phyloP scores from a whole-genome alignment of 2,888 invertebrate species.

The Eupeodes latifasciatus region DNA sequence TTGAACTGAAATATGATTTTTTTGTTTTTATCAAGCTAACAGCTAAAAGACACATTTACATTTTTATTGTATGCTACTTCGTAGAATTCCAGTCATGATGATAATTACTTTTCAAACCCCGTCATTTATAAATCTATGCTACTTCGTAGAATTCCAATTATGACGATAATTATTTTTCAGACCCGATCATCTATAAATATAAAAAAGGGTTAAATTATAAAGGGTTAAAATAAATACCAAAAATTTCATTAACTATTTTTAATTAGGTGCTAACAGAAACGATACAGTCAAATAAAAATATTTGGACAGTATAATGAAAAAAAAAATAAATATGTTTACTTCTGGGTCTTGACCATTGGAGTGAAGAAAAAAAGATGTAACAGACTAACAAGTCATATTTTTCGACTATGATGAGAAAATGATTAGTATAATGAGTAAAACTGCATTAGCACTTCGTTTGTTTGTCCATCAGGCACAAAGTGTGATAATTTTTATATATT shows the following conservation, averaged over 20 bases:
- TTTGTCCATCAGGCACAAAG: no score
- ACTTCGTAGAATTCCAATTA: slow-evolving; percentile 44
- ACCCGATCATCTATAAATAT: slow-evolving; percentile 7
- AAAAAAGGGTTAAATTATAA: neutral
- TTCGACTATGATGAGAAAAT: slow-evolving; percentile 15
- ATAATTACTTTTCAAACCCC: slow-evolving; percentile 62
- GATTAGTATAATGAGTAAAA: neutral
- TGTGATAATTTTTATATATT: no score
- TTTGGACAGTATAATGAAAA: slow-evolving; percentile 70
- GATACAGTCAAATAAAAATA: slow-evolving; percentile 75
- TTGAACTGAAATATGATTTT: no score
- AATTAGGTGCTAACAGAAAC: slow-evolving; percentile 75
- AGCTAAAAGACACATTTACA: no score
- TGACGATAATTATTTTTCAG: slow-evolving; percentile 68
- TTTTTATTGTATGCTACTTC: slow-evolving; percentile 10
- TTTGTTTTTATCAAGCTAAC: no score
- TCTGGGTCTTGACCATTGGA: slow-evolving; percentile 21
- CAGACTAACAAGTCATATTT: neutral
- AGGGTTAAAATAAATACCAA: no score
- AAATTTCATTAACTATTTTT: slow-evolving; percentile 37
- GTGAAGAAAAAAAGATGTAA: no score
- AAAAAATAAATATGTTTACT: slow-evolving; percentile 44
- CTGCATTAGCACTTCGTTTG: neutral
- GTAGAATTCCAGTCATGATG: slow-evolving; percentile 55
- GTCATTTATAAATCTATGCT: neutral